These are phyloP conservation scores for Rugalucina vietnamica DNA, from an alignment of 2,888 invertebrate genomes.

Conservation along the genomic window DNA sequence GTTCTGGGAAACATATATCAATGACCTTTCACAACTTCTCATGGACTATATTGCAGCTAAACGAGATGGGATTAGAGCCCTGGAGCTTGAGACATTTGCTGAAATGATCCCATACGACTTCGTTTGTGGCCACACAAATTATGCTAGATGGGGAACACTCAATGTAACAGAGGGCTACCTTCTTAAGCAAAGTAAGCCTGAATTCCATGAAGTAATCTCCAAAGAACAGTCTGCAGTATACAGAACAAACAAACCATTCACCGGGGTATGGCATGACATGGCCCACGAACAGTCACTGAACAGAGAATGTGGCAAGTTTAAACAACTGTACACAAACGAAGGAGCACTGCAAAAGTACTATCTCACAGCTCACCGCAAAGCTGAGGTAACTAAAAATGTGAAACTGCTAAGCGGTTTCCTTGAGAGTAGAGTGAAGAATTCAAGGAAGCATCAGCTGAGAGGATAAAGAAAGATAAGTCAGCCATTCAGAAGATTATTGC, in stretches of 20 bases:
- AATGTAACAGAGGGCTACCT: constrained; percentile 12
- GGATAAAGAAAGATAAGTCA: constrained; percentile 12
- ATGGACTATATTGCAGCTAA: constrained; percentile 20
- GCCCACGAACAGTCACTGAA: constrained; percentile 29
- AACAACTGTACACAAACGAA: constrained; percentile 28
- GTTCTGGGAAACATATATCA: constrained; percentile 15
- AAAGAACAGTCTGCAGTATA: constrained; percentile 4
- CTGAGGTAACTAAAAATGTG: constrained; percentile 15
- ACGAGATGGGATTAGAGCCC: constrained; percentile 6
- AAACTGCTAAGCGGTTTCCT: constrained; percentile 13
- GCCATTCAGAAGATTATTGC: not conserved
- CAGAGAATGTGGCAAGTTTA: constrained; percentile 35
- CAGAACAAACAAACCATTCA: constrained; percentile 20
- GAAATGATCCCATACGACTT: constrained; percentile 26
- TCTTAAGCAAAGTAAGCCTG: constrained; percentile 4
- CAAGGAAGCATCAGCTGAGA: constrained; percentile 17
- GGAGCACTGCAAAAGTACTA: constrained; percentile 35
- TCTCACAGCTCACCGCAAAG: constrained; percentile 32
- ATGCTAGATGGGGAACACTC: constrained; percentile 26
- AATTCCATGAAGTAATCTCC: not conserved
- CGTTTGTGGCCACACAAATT: constrained; percentile 15
- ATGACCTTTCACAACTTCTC: constrained; percentile 5
- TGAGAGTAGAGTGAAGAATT: not conserved
- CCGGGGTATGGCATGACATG: constrained; percentile 39
- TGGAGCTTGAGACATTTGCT: constrained; percentile 29